Conservation (phyloP, 2,113 vertebrate genomes). For the Vulpes ferrilata region DNA sequence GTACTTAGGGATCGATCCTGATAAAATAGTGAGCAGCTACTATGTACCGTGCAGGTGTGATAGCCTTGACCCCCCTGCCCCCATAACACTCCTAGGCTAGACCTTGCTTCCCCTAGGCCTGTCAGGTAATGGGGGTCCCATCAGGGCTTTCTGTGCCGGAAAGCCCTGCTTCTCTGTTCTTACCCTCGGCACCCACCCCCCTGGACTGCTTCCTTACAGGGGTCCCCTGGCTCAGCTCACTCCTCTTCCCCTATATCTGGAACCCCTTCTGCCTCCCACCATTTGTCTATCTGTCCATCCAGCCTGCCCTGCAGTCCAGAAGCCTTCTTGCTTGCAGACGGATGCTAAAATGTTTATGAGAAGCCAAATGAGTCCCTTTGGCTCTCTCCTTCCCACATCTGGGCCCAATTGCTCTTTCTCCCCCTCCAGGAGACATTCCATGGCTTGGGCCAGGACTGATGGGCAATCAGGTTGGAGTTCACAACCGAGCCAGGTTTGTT, state of each 20-base stretch:
- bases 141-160: neutral
- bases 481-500: constrained; percentile 78
- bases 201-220: neutral
- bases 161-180: neutral
- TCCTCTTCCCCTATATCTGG: neutral
- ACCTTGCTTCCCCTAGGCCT: neutral
- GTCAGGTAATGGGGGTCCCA: neutral
- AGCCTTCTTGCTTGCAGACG: constrained; percentile 42
- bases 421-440: constrained; percentile 86
- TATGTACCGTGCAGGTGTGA: neutral
- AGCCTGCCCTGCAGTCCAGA: neutral
- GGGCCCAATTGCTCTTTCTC: constrained; percentile 79
- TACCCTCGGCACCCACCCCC: rapidly evolving
- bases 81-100: neutral
- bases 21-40: neutral
- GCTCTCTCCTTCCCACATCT: constrained; percentile 86
- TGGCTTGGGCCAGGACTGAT: constrained; percentile 80
- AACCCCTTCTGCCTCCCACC: neutral
- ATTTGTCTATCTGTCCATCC: neutral
- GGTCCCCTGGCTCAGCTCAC: neutral
- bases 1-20: neutral
- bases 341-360: constrained; percentile 76
- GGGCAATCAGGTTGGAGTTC: constrained; percentile 77
- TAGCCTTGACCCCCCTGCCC: neutral
- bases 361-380: constrained; percentile 76